Conservation (phyloP, 1,140 invertebrate genomes). For the Hyles vespertilio region DNA sequence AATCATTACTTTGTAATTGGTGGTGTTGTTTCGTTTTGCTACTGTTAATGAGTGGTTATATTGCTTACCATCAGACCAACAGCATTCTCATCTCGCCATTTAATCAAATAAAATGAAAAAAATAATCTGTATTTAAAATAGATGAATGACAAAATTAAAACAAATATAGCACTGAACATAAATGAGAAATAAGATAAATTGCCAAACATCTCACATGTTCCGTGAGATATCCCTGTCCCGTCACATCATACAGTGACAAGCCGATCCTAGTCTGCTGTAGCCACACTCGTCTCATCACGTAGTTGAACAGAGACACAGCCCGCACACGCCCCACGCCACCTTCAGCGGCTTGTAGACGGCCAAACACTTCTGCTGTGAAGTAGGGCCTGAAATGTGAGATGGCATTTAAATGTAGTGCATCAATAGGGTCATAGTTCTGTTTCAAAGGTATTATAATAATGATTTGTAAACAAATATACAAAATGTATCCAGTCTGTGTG, state of each 20-base stretch:
- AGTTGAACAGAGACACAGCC: slow-evolving; percentile 93
- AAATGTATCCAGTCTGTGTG: no score
- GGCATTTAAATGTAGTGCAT: neutral
- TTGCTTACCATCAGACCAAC: no score
- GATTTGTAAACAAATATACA: no score
- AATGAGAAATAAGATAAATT: neutral
- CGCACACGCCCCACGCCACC: slow-evolving; percentile 85
- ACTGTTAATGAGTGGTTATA: no score
- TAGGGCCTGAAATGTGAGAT: slow-evolving; percentile 76
- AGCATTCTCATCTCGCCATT: no score
- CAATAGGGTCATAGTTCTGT: no score
- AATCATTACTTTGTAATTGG: no score
- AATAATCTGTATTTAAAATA: no score
- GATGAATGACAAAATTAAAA: neutral
- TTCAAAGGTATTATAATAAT: no score
- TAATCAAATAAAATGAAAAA: no score
- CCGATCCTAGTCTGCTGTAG: slow-evolving; percentile 94
- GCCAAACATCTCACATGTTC: slow-evolving; percentile 81
- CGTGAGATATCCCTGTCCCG: slow-evolving; percentile 93
- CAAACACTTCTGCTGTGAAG: slow-evolving; percentile 90
- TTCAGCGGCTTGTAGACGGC: slow-evolving; percentile 89
- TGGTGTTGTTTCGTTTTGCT: no score
- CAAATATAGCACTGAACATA: neutral
- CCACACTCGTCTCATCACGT: slow-evolving; percentile 97
- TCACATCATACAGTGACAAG: slow-evolving; percentile 93